Evolutionary conservation across 2,797 vertebrate genomes (phyloP).

Genomic region (Pempheris klunzingeri): DNA sequence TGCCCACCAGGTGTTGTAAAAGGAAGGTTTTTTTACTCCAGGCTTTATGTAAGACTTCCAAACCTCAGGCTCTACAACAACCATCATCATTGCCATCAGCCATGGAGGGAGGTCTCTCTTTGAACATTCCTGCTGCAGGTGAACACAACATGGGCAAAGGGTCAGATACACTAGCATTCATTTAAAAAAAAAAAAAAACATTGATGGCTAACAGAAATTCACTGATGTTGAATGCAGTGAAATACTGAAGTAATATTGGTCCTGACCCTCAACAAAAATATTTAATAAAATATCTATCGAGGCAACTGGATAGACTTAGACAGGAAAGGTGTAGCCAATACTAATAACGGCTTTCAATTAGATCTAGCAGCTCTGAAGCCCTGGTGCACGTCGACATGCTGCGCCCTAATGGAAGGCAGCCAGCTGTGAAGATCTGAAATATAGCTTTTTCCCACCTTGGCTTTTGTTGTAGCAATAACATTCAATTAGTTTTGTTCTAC

Average conservation of each 20-base stretch:
- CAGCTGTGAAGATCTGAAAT: too few species aligned
- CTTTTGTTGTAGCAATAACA: too few species aligned
- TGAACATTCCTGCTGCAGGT: slow-evolving; percentile 11
- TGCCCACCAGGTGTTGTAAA: background rate
- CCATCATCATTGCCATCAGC: background rate
- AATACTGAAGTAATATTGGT: background rate
- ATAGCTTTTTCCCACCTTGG: too few species aligned
- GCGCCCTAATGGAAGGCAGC: background rate
- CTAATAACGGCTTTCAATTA: background rate
- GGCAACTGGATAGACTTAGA: too few species aligned
- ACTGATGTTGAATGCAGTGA: background rate
- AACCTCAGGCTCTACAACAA: slow-evolving; percentile 6
- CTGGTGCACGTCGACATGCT: too few species aligned
- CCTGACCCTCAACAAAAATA: slow-evolving; percentile 3
- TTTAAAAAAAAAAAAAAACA: slow-evolving; percentile 26
- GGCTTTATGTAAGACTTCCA: slow-evolving; percentile 6
- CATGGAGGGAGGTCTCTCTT: slow-evolving; percentile 7
- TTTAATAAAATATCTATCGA: background rate
- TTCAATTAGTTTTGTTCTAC: background rate
- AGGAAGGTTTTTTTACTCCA: background rate
- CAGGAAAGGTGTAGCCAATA: background rate
- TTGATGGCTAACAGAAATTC: slow-evolving; percentile 9
- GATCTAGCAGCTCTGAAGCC: background rate
- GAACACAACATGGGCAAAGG: slow-evolving; percentile 1
- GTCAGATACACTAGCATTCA: slow-evolving; percentile 12